Conservation (phyloP, 53 echinoderm and acorn worm genomes). For the Patiria pectinifera region DNA sequence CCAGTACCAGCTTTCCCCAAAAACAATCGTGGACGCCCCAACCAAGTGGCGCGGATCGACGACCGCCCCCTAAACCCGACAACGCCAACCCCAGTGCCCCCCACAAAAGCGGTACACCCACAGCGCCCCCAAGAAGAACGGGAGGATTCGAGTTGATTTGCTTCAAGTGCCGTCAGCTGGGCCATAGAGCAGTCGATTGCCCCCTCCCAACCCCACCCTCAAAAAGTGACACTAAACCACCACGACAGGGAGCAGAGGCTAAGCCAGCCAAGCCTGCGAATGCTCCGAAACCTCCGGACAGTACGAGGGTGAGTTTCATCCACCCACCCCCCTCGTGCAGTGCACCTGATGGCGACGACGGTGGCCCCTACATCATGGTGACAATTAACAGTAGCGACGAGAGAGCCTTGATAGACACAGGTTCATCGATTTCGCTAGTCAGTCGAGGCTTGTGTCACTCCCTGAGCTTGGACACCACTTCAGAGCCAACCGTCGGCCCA, state of each 20-base stretch:
- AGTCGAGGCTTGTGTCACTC: background rate
- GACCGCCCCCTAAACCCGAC: background rate
- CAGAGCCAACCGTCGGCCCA: background rate
- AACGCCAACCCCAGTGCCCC: background rate
- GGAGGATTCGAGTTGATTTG: background rate
- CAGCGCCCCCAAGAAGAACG: background rate
- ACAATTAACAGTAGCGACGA: background rate
- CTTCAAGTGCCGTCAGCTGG: slow-evolving; percentile 18
- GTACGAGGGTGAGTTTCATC: slow-evolving; percentile 8
- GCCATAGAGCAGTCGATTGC: background rate
- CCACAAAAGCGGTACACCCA: background rate
- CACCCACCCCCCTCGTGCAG: background rate
- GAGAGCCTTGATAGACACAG: background rate
- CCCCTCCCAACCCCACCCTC: too few species aligned
- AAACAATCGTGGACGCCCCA: too few species aligned
- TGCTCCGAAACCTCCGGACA: background rate
- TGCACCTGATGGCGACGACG: background rate
- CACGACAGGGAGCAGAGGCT: background rate
- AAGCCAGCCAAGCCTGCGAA: background rate
- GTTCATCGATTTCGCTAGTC: background rate
- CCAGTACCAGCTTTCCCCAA: too few species aligned
- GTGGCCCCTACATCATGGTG: background rate
- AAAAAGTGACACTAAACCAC: too few species aligned
- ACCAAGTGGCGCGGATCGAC: background rate
- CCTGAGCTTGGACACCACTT: too few species aligned